Percentiles rank a stretch among this genome's conserved stretches.
Evolutionary conservation across 2,888 invertebrate species (phyloP).

Genomic region (Drosophila buzzatii): DNA sequence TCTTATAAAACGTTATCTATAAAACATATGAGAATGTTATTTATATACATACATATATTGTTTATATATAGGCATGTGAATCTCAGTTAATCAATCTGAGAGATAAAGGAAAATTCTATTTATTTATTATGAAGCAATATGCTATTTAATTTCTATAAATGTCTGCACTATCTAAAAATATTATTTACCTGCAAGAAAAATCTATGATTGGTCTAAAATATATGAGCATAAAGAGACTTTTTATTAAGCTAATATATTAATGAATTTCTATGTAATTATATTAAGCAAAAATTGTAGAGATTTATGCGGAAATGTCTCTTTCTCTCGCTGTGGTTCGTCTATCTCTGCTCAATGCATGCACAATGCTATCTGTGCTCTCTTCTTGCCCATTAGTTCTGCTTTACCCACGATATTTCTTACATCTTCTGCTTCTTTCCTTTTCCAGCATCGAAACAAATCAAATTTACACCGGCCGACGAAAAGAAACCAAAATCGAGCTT

Average conservation of each 20-base stretch:
- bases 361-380: not conserved
- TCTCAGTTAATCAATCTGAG: too few species aligned
- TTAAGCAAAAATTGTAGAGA: not conserved
- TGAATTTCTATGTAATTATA: not conserved
- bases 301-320: too few species aligned
- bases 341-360: not conserved
- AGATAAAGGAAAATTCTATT: too few species aligned
- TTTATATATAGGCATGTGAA: too few species aligned
- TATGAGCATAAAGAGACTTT: not conserved
- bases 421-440: not conserved
- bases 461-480: constrained; percentile 86
- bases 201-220: not conserved
- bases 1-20: too few species aligned
- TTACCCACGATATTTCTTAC: too few species aligned
- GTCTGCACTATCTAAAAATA: too few species aligned
- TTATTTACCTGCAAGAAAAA: not conserved
- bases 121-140: too few species aligned
- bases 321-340: not conserved
- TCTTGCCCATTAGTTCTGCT: too few species aligned
- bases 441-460: constrained; percentile 83
- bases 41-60: too few species aligned
- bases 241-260: not conserved
- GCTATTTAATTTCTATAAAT: too few species aligned
- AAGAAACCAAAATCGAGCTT: constrained; percentile 88
- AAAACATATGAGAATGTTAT: too few species aligned